Evolutionary conservation across 2,888 invertebrate species (phyloP).

Genomic region (Drosophila birchii): DNA sequence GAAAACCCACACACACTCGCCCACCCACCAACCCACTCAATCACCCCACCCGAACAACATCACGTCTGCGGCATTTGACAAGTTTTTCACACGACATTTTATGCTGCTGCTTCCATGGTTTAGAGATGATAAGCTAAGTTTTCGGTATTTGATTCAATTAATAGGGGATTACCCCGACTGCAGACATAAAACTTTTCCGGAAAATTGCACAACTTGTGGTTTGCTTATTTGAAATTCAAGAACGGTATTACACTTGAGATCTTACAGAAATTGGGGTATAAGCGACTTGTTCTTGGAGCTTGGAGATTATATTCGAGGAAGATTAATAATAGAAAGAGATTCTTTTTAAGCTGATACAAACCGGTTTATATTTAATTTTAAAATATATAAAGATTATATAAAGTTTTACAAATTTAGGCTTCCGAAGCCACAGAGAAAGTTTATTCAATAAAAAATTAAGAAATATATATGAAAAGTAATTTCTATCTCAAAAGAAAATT

Average conservation of each 20-base stretch:
- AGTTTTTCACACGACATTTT: slow-evolving; percentile 52
- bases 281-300: background rate
- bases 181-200: slow-evolving; percentile 21
- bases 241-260: slow-evolving; percentile 3
- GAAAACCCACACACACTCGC: background rate
- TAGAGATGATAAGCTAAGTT: slow-evolving; percentile 37
- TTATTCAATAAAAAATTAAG: too few relatives aligned
- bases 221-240: slow-evolving; percentile 43
- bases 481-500: too few relatives aligned
- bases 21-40: background rate
- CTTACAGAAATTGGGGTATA: background rate
- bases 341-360: background rate
- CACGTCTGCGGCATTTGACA: slow-evolving; percentile 21
- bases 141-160: slow-evolving; percentile 45
- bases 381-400: too few relatives aligned
- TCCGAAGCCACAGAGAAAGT: too few relatives aligned
- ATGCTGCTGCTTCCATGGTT: slow-evolving; percentile 17
- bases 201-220: slow-evolving; percentile 34
- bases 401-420: too few relatives aligned
- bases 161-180: slow-evolving; percentile 30
- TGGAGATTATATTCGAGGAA: too few relatives aligned
- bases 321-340: background rate
- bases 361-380: too few relatives aligned
- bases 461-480: too few relatives aligned
- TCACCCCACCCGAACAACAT: slow-evolving; percentile 13